A percentile compares a stretch with the other conserved stretches of the same genome.
Evolutionary conservation across 2,888 invertebrate species (phyloP).

Genomic region (Drosophila subquinaria): DNA sequence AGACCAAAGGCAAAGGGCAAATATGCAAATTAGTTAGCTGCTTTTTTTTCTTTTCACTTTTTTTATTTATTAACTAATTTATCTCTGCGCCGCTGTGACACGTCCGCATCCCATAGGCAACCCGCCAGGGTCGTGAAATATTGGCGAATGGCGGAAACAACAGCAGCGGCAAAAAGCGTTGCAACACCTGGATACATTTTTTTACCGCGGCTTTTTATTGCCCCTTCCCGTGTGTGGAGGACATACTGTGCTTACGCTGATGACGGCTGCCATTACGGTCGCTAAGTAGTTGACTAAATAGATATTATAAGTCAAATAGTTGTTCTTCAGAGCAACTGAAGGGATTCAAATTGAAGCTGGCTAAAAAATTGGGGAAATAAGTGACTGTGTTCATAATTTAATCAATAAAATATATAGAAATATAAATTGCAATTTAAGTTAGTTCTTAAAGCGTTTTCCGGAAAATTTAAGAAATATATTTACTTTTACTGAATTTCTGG

Average conservation of each 20-base stretch:
- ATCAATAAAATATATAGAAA: background rate
- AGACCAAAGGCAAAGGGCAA: constrained; percentile 65
- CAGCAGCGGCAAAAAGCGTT: constrained; percentile 57
- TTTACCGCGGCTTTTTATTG: constrained; percentile 41
- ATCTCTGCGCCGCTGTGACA: constrained; percentile 70
- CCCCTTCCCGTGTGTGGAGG: constrained; percentile 10
- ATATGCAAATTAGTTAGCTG: constrained; percentile 80
- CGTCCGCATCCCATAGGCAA: constrained; percentile 52
- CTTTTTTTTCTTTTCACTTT: constrained; percentile 23
- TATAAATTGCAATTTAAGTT: background rate
- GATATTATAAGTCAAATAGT: background rate
- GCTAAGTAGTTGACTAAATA: constrained; percentile 25
- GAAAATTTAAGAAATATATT: too few relatives aligned
- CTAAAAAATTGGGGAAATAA: background rate
- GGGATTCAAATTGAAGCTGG: background rate
- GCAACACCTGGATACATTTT: constrained; percentile 78
- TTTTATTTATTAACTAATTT: constrained; percentile 80
- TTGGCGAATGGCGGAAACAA: constrained; percentile 63
- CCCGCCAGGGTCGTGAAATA: constrained; percentile 74
- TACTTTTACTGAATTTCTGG: too few relatives aligned
- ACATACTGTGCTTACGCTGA: background rate
- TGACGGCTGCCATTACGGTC: constrained; percentile 20
- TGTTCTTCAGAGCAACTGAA: background rate
- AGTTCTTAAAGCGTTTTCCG: background rate
- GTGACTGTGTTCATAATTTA: background rate